Base-by-base conservation (phyloP, 2,113 vertebrate genomes). In the Colaptes auratus region DNA sequence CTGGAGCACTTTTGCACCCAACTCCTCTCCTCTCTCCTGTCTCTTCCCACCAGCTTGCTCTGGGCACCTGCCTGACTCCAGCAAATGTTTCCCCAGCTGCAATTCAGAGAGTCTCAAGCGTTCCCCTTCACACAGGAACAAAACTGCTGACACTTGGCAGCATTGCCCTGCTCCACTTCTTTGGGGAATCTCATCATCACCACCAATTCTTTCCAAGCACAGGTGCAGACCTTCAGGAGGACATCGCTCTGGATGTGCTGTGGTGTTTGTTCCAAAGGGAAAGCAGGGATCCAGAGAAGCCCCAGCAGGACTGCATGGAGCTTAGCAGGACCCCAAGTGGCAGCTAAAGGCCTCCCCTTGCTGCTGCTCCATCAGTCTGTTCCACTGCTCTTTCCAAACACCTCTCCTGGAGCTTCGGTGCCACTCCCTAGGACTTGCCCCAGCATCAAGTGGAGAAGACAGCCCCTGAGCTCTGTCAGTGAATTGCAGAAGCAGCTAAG, bases 101-200 rank as follows among this genome's bases (percentile, higher is more conserved):
- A n/a, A n/a, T n/a, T n/a, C n/a, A n/a, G n/a, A n/a, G n/a, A n/a
- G n/a, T n/a, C n/a, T n/a, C n/a, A n/a, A n/a, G n/a, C n/a, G n/a
- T n/a, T n/a, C n/a, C n/a, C n/a, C n/a, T n/a, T n/a, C n/a, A n/a
- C n/a, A n/a, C n/a, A n/a, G n/a, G n/a, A n/a, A n/a, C n/a, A n/a
- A n/a, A n/a, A n/a, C n/a, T 42, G 53, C 69, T 95, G 90, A 88
- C 53, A 84, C 86, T 93, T 95, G 71, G 78, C 80, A 93, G 13
- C 70, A 81, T 76, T 53, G 24, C 65, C 61, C 20, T 80, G 71
- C 86, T 90, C 86, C n/a, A 1, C 58, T 92, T 72, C 3, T 80
- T n/a, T n/a, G 50, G 44, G 74, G 86, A 92, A 81, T 78, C 73
- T 82, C 66, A 65, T 84, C 81, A 61, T 2, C 8, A 53, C 58